These are phyloP conservation scores for Drosophila mojavensis DNA, from an alignment of 1,140 invertebrate species.

Conservation along the genomic window DNA sequence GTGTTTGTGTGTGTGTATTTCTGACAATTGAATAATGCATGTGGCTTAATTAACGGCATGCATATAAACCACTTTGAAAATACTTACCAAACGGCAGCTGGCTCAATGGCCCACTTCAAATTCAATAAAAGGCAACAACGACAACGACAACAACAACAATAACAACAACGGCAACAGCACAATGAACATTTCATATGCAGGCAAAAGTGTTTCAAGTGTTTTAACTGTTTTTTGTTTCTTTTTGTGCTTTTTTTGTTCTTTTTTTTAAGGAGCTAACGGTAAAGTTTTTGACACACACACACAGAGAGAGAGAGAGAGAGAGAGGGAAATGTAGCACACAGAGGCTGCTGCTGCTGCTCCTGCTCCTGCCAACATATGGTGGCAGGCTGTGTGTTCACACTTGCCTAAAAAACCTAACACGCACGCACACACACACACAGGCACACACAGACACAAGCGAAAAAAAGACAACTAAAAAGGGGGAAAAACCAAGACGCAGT, in stretches of 20 bases:
- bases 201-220: conserved; percentile 47
- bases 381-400: conserved; percentile 43
- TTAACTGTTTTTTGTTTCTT: conserved; percentile 2
- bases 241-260: conserved; percentile 11
- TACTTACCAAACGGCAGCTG: conserved; percentile 30
- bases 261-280: conserved; percentile 22
- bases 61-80: conserved; percentile 33
- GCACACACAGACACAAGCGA: conserved; percentile 20
- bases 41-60: conserved; percentile 44
- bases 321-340: not conserved
- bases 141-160: conserved; percentile 32
- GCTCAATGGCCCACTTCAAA: conserved; percentile 27
- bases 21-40: conserved; percentile 27
- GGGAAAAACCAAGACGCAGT: conserved; percentile 32
- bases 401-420: conserved; percentile 8
- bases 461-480: conserved; percentile 17
- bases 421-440: conserved; percentile 12
- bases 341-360: not conserved
- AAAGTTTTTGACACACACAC: conserved; percentile 36
- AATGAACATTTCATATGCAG: conserved; percentile 42
- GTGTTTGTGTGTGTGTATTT: not conserved
- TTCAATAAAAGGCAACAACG: conserved; percentile 39
- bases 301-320: too few species aligned
- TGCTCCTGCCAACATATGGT: conserved; percentile 61
- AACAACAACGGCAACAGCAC: not conserved